Base-by-base conservation (phyloP, 2,113 vertebrate genomes). In the Machaerirhynchus nigripectus region DNA sequence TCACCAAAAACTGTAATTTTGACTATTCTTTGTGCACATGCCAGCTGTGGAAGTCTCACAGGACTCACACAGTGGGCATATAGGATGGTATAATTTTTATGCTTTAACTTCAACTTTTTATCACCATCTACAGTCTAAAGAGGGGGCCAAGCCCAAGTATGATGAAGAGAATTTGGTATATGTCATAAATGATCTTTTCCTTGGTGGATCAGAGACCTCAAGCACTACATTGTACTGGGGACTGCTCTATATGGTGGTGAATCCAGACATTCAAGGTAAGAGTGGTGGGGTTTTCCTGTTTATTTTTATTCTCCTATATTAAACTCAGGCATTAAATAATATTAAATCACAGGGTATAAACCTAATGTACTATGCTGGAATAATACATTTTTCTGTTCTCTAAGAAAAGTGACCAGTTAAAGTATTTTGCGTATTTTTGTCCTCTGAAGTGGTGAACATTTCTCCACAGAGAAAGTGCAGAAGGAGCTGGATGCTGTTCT, bases 131-230 rank as follows among this genome's bases (percentile, higher is more conserved):
- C 95, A 98, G 98, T 94, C 87, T 30, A 80, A 74, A 82, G 92
- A 93, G 1, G 80, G 83, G 8, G 35, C 74, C 11, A 78, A 91
- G 22, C 87, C 97, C 7, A 96, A 95, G 4, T 98, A 98, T 47
- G 95, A 90, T 12, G 98, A 98, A 84, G 96, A 97, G 8, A 98
- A 98, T 78, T 88, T 98, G 97, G 56, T 97, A 8, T 68, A 95
- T 46, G 85, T 96, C 49, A 94, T 98, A 61, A 90, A 90, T 4
- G 97, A 98, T 68, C 97, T 98, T 59, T 98, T 98, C 88, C 67
- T 98, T 1, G 97, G 97, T 56, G 98, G 98, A 84, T 98, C 97
- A 3, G 97, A 98, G 82, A 98, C 97, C 21, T 98, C 93, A 4
- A 84, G 97, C 52, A 98, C 97, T 42, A 98, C 98, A 9, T 67